Evolutionary conservation across 35 echinoderm and acorn worm genomes (phyloP).

Genomic region (Hemicentrotus pulcherrimus): DNA sequence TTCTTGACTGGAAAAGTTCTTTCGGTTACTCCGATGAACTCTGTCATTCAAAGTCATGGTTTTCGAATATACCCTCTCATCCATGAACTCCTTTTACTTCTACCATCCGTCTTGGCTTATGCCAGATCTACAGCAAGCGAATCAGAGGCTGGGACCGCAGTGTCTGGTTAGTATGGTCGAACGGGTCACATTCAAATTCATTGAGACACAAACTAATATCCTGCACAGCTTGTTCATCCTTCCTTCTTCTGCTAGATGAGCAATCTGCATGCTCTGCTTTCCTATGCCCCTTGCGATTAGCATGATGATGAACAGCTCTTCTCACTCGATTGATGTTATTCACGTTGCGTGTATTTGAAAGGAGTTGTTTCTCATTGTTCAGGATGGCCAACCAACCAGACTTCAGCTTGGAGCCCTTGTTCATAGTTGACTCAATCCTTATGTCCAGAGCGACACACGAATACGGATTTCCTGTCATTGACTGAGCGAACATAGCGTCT

Average conservation of each 20-base stretch:
- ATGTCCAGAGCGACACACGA: constrained; percentile 31
- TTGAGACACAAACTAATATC: constrained; percentile 54
- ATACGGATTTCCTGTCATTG: constrained; percentile 48
- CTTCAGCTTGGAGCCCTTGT: constrained; percentile 42
- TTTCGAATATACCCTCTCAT: constrained; percentile 55
- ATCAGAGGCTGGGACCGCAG: constrained; percentile 41
- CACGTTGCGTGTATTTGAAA: constrained; percentile 55
- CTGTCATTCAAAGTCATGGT: constrained; percentile 18
- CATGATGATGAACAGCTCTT: constrained; percentile 57
- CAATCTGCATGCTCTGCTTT: constrained; percentile 52
- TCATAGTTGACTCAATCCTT: constrained; percentile 40
- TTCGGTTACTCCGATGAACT: constrained; percentile 49
- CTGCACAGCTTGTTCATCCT: constrained; percentile 52
- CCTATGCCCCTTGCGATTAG: constrained; percentile 41
- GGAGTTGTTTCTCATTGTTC: constrained; percentile 64
- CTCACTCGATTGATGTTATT: constrained; percentile 60
- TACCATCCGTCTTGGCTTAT: constrained; percentile 12
- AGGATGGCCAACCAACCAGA: constrained; percentile 48
- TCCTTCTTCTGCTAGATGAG: constrained; percentile 41
- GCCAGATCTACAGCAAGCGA: not conserved
- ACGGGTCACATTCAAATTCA: constrained; percentile 55
- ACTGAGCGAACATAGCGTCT: constrained; percentile 36
- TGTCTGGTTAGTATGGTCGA: constrained; percentile 47
- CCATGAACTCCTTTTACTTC: constrained; percentile 39
- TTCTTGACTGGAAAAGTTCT: constrained; percentile 55